phyloP scores from a whole-genome alignment of 2,113 vertebrate species.

The Cavia aperea region DNA sequence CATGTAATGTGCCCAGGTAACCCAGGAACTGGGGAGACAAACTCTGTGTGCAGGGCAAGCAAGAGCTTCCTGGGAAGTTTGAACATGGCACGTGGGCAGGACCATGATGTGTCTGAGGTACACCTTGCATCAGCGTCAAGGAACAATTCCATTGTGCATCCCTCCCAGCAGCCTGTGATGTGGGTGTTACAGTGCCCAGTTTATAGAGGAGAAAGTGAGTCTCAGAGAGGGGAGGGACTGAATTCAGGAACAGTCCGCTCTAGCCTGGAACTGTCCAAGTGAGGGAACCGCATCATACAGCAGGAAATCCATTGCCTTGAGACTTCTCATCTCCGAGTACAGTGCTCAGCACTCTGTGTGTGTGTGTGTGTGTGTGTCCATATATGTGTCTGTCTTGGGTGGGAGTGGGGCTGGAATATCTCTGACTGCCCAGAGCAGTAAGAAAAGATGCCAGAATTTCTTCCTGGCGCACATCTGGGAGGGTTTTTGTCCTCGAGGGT shows the following conservation, averaged over 20 bases:
- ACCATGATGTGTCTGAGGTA: no score
- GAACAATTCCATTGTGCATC: no score
- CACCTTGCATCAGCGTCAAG: no score
- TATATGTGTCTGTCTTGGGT: no score
- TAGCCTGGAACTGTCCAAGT: background rate
- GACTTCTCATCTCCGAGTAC: background rate
- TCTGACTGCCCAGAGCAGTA: background rate
- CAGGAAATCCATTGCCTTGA: background rate
- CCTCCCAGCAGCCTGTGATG: background rate
- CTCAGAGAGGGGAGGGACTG: background rate
- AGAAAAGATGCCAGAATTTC: background rate
- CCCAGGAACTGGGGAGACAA: background rate
- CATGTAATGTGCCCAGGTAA: background rate
- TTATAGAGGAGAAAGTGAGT: background rate
- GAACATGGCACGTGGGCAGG: background rate
- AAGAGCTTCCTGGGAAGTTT: background rate
- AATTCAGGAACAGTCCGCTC: background rate
- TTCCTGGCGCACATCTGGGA: conserved; percentile 5
- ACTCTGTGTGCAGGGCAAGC: background rate
- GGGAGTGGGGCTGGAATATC: background rate
- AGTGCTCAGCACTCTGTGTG: background rate
- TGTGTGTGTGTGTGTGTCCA: no score
- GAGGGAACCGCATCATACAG: background rate
- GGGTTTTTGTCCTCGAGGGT: background rate
- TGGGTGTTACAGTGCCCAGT: background rate